Evolutionary conservation across 2,888 invertebrate genomes (phyloP).

Genomic region (Himalopsyche kuldschensis): DNA sequence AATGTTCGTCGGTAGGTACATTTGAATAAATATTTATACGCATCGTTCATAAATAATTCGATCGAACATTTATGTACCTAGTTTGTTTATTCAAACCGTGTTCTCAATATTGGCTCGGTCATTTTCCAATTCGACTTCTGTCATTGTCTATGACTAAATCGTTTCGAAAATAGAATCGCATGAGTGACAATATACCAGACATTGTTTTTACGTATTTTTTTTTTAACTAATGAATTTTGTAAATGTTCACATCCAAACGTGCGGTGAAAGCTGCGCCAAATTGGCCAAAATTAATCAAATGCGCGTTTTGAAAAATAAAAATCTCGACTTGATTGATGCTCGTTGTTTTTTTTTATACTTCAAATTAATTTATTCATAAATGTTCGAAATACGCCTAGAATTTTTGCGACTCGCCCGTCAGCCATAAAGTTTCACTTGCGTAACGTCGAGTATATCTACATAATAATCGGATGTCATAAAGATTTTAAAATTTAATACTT

Average conservation of each 20-base stretch:
- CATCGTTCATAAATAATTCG: too few species aligned
- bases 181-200: neutral
- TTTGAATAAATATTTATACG: too few species aligned
- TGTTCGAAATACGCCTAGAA: neutral
- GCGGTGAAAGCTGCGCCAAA: neutral
- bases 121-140: neutral
- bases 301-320: neutral
- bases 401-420: neutral
- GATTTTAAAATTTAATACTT: too few species aligned
- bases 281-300: neutral
- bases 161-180: neutral
- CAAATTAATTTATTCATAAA: neutral
- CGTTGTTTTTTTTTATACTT: neutral
- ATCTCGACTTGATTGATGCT: neutral
- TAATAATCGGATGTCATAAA: neutral
- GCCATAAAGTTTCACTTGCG: neutral
- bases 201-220: neutral
- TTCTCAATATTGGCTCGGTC: neutral
- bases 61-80: too few species aligned
- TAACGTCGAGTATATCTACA: neutral
- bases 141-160: neutral
- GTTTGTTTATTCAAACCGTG: neutral
- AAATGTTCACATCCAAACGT: neutral
- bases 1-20: too few species aligned
- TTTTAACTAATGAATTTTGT: neutral